Percentiles rank a stretch among this genome's conserved stretches.
Conservation (phyloP, 2,113 vertebrate genomes). For the Leiothrix lutea region DNA sequence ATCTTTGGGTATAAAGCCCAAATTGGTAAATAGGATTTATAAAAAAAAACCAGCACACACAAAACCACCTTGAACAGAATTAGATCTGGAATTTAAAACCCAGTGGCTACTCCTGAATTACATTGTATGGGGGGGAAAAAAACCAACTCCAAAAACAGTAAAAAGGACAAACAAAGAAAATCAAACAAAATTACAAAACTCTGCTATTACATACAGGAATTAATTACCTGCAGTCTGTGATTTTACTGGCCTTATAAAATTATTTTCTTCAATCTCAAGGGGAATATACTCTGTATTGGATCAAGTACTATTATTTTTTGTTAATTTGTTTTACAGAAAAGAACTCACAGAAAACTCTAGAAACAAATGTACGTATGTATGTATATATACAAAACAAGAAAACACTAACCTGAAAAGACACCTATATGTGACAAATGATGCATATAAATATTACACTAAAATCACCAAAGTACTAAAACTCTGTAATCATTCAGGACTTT, state of each 20-base stretch:
- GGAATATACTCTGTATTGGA: not conserved
- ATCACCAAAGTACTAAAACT: not conserved
- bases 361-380: accelerated
- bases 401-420: not conserved
- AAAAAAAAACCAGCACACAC: not conserved
- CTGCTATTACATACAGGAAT: not conserved
- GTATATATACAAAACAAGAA: not conserved
- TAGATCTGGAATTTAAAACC: not conserved
- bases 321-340: not conserved
- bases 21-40: not conserved
- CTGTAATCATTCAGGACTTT: not conserved
- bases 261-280: not conserved
- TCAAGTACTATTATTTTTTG: not conserved
- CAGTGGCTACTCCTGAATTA: not conserved
- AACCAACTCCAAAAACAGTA: not conserved
- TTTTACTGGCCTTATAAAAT: not conserved
- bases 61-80: not conserved
- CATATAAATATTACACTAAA: not conserved
- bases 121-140: accelerated
- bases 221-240: not conserved
- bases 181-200: not conserved
- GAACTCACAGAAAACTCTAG: not conserved
- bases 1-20: not conserved
- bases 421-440: accelerated
- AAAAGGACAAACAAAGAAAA: not conserved